Evolutionary conservation across 2,113 vertebrate species (phyloP).

Genomic region (Rostratula benghalensis): DNA sequence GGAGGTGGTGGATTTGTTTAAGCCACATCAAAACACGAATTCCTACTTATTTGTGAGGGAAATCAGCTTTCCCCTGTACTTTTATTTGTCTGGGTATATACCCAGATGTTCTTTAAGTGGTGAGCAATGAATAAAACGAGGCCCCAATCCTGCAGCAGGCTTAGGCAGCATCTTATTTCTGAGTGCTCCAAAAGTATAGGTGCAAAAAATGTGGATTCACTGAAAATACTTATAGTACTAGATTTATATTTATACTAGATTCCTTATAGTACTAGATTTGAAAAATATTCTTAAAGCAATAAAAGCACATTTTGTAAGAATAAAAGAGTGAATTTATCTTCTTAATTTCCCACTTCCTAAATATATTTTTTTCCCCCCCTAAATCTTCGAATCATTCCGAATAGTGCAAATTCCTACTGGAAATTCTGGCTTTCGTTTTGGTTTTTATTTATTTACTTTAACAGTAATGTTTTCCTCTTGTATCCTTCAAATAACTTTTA

Average conservation of each 20-base stretch:
- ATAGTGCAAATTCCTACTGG: slow-evolving; percentile 70
- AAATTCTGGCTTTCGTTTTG: slow-evolving; percentile 71
- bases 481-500: slow-evolving; percentile 67
- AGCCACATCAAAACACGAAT: background rate
- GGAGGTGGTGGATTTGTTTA: background rate
- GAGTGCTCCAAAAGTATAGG: background rate
- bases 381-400: slow-evolving; percentile 4
- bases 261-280: background rate
- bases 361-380: background rate
- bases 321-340: background rate
- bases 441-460: slow-evolving; percentile 12
- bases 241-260: too few species aligned
- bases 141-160: background rate
- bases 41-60: background rate
- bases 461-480: slow-evolving; percentile 64
- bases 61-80: background rate
- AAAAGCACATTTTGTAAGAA: background rate
- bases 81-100: background rate
- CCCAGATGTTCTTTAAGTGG: background rate
- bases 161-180: background rate
- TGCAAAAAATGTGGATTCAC: background rate
- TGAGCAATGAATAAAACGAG: background rate
- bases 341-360: slow-evolving; percentile 24
- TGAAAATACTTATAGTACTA: background rate
- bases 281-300: background rate